Percentiles rank a stretch among this genome's conserved stretches.
Conservation (phyloP, 2,888 invertebrate species). For the Cryptocephalus moraei region DNA sequence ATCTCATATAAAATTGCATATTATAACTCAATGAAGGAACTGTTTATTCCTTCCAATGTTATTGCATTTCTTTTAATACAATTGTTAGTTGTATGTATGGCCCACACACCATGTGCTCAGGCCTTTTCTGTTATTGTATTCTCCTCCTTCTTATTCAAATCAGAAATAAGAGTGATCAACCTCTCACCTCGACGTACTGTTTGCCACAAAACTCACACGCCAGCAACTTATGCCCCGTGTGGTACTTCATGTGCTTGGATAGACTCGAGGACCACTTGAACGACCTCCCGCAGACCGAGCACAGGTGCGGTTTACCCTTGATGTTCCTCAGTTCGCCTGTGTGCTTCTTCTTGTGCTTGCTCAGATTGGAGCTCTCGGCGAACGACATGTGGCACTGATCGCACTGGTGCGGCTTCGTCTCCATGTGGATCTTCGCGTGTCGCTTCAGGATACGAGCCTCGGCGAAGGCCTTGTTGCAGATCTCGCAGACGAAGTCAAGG, state of each 20-base stretch:
- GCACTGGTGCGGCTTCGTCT: constrained; percentile 40
- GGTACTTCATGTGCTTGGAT: constrained; percentile 43
- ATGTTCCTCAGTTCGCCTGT: constrained; percentile 41
- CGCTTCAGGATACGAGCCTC: constrained; percentile 37
- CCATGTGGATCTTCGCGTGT: constrained; percentile 40
- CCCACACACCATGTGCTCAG: too few relatives aligned
- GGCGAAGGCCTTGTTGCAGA: constrained; percentile 37
- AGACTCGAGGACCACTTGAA: constrained; percentile 44
- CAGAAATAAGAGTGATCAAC: too few relatives aligned
- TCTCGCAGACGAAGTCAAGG: constrained; percentile 30
- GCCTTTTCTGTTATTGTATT: too few relatives aligned
- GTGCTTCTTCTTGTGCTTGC: constrained; percentile 42
- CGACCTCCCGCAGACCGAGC: constrained; percentile 39
- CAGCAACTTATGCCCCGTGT: constrained; percentile 41
- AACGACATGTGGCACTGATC: constrained; percentile 41
- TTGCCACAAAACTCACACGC: constrained; percentile 40
- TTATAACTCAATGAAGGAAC: too few relatives aligned
- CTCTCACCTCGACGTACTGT: constrained; percentile 38
- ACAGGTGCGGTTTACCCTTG: constrained; percentile 37
- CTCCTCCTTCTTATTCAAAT: too few relatives aligned
- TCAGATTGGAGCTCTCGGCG: constrained; percentile 41
- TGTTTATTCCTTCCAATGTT: too few relatives aligned
- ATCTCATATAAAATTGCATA: too few relatives aligned
- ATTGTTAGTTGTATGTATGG: too few relatives aligned
- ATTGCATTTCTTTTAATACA: too few relatives aligned